These are phyloP conservation scores for Choristoneura fumiferana DNA, from an alignment of 1,140 invertebrate genomes.

Conservation along the genomic window DNA sequence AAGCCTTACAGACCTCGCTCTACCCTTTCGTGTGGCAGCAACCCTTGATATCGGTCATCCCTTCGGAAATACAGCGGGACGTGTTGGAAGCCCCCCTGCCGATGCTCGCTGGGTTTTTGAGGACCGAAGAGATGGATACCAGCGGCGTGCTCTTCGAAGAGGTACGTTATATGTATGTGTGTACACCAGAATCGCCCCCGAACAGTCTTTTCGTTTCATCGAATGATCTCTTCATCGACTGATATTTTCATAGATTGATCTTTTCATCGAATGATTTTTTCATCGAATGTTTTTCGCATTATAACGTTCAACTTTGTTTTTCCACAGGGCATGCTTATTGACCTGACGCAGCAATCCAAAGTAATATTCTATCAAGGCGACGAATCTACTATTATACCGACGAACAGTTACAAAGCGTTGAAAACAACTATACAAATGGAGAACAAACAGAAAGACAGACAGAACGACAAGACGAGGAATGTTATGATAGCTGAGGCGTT, in stretches of 20 bases:
- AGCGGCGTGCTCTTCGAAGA: constrained; percentile 39
- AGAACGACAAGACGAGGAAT: constrained; percentile 78
- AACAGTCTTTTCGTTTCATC: too few relatives aligned
- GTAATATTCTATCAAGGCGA: constrained; percentile 79
- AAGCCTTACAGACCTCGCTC: constrained; percentile 85
- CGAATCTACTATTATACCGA: constrained; percentile 83
- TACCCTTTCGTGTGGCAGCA: constrained; percentile 92
- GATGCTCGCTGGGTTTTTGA: constrained; percentile 85
- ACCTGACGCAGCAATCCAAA: constrained; percentile 56
- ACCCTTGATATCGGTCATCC: constrained; percentile 87
- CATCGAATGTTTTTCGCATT: too few relatives aligned
- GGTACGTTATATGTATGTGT: too few relatives aligned
- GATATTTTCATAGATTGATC: too few relatives aligned
- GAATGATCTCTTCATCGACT: too few relatives aligned
- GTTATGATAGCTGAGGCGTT: constrained; percentile 85
- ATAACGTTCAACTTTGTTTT: background rate
- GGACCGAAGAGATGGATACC: constrained; percentile 24
- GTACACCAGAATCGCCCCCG: too few relatives aligned
- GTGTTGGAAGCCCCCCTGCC: constrained; percentile 87
- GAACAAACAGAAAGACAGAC: constrained; percentile 61
- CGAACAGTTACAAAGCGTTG: constrained; percentile 81
- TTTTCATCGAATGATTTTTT: too few relatives aligned
- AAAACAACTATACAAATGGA: constrained; percentile 82
- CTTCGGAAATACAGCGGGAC: constrained; percentile 83
- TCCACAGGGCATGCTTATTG: constrained; percentile 69